A percentile compares a stretch with the other conserved stretches of the same genome.
Conservation (phyloP, 2,797 vertebrate genomes). For the Myripristis jacobus region DNA sequence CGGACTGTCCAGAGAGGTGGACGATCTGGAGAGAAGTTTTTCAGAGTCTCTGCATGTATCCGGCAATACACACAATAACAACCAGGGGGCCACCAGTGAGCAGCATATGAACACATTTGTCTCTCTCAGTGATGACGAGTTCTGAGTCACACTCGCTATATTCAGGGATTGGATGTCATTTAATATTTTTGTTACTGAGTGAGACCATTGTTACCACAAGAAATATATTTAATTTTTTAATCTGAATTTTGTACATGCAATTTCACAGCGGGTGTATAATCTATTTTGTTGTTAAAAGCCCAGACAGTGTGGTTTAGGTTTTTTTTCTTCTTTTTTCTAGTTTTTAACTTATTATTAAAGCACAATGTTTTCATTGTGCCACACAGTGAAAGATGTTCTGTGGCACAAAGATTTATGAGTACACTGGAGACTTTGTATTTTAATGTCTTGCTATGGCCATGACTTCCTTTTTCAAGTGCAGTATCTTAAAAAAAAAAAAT, state of each 20-base stretch:
- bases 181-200: slow-evolving; percentile 19
- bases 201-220: slow-evolving; percentile 24
- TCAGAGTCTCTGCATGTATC: slow-evolving; percentile 76
- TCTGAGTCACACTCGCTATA: slow-evolving; percentile 59
- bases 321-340: background rate
- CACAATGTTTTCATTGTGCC: too few species aligned
- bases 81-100: slow-evolving; percentile 40
- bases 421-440: background rate
- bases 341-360: slow-evolving; percentile 18
- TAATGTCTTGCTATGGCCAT: slow-evolving; percentile 1
- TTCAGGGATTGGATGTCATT: slow-evolving; percentile 30
- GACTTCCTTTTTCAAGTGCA: background rate
- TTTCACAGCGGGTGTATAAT: slow-evolving; percentile 16
- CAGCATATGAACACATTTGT: slow-evolving; percentile 31
- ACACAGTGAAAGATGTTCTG: background rate
- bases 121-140: slow-evolving; percentile 79
- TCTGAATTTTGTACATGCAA: slow-evolving; percentile 25
- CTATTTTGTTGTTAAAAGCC: slow-evolving; percentile 25
- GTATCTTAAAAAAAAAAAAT: background rate
- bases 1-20: slow-evolving; percentile 66
- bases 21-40: slow-evolving; percentile 80
- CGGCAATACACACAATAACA: slow-evolving; percentile 34
- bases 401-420: background rate
- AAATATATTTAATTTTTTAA: slow-evolving; percentile 7
- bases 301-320: background rate